Base-by-base conservation (phyloP, 2,113 vertebrate genomes). In the Elaphurus davidianus region DNA sequence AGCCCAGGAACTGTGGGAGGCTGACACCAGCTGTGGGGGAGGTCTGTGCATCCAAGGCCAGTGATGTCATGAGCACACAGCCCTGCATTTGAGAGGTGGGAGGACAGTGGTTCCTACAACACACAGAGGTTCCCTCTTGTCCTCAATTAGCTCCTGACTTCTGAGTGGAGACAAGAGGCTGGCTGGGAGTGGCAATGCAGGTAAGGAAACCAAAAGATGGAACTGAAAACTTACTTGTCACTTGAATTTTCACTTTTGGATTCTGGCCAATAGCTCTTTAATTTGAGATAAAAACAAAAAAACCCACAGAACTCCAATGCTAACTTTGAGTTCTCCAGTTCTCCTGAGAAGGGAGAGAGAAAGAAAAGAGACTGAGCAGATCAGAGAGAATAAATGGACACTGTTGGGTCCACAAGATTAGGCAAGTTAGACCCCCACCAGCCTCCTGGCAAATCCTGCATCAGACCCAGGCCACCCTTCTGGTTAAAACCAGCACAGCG, bases 171-270 rank as follows among this genome's bases (percentile, higher is more conserved):
- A 52, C 40, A 10, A 64, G 13, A 6, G 67, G 5, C n/a, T 71
- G 52, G 28, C 74, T 83, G 43, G 57, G 78, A 76, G 11, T 64
- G 36, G 23, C 19, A 33, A 87, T 27, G n/a, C 6, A 92, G 59
- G 67, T 50, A 71, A 97, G 62, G 9, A 91, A 96, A 92, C 21
- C 57, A 88, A 93, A 96, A 95, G 19, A 87, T 1, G 25, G 83
- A 95, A 95, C 62, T 85, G 78, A 95, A 96, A 93, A 96, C 23
- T 54, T 54, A 40, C 30, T 47, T 79, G 30, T 57, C n/a, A 94
- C 40, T 93, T 62, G 60, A 93, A 74, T 19, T 96, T 88, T 94
- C 27, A 92, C 74, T 89, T 91, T 87, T 96, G 67, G 57, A 92
- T 59, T 87, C 54, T 78, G 79, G 57, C 59, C 27, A 64, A 43